Evolutionary conservation across 2,113 vertebrate genomes (phyloP).

Genomic region (Paedocypris sp.): DNA sequence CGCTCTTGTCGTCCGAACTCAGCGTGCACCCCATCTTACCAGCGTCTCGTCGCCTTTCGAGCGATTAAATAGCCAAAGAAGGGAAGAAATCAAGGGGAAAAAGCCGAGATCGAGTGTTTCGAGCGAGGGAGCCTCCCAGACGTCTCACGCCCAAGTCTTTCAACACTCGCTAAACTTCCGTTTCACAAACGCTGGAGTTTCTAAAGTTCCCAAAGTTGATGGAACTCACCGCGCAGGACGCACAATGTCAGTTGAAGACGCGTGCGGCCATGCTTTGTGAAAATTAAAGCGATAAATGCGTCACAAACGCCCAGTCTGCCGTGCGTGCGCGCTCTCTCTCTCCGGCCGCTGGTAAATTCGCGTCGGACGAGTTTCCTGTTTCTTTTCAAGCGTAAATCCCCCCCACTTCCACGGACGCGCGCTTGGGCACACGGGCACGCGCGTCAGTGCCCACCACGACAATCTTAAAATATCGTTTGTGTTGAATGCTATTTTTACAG

Average conservation of each 20-base stretch:
- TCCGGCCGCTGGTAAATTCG: background rate
- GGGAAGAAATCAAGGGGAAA: conserved; percentile 30
- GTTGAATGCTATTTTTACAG: no score
- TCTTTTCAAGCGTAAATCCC: conserved; percentile 21
- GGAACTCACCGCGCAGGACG: background rate
- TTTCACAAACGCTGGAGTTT: background rate
- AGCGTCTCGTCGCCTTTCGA: conserved; percentile 13
- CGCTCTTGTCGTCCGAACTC: conserved; percentile 92
- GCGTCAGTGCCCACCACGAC: background rate
- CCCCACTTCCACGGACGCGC: conserved; percentile 10
- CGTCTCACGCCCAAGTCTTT: conserved; percentile 16
- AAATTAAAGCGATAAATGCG: background rate
- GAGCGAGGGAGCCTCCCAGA: background rate
- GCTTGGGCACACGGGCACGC: background rate
- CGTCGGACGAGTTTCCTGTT: conserved; percentile 27
- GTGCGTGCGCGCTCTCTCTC: background rate
- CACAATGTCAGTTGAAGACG: background rate
- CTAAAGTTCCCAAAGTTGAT: background rate
- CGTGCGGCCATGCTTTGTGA: background rate
- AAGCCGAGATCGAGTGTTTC: background rate
- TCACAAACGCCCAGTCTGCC: background rate
- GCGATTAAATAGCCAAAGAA: background rate
- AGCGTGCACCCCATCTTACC: conserved; percentile 86
- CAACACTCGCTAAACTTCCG: background rate
- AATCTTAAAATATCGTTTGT: no score